Evolutionary conservation across 2,113 vertebrate species (phyloP).

Genomic region (Mastomys natalensis): DNA sequence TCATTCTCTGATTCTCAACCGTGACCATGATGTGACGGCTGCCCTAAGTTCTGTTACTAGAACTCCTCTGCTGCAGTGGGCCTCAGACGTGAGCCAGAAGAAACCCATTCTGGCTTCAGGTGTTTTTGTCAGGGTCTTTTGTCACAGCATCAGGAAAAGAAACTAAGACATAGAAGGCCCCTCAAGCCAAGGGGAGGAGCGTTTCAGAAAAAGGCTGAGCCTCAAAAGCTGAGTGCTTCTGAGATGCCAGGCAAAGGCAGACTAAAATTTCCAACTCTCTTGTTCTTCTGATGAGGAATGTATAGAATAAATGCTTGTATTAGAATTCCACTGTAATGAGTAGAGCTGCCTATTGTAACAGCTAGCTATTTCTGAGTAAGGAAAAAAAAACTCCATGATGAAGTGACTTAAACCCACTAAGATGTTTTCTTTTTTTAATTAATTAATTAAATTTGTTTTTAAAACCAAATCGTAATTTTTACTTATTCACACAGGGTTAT

Average conservation of each 20-base stretch:
- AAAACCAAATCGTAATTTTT: too few relatives aligned
- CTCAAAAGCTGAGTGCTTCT: neutral
- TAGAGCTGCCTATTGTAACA: neutral
- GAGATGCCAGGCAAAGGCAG: neutral
- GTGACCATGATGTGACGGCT: neutral
- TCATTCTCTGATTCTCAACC: neutral
- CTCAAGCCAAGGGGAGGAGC: neutral
- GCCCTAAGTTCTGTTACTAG: neutral
- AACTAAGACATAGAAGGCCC: neutral
- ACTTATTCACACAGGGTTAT: too few relatives aligned
- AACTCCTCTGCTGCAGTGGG: too few relatives aligned
- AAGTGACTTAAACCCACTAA: neutral
- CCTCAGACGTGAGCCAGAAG: neutral
- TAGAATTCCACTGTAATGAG: neutral
- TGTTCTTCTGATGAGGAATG: neutral
- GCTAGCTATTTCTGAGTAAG: neutral
- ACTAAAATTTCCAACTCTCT: neutral
- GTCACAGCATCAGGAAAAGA: neutral
- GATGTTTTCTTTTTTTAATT: too few relatives aligned
- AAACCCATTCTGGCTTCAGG: neutral
- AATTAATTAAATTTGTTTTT: too few relatives aligned
- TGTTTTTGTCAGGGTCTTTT: neutral
- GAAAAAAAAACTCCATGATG: neutral
- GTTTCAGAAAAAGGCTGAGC: neutral
- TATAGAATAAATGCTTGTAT: neutral